Percentiles rank a stretch among this genome's conserved stretches.
Conservation (phyloP, 2,888 invertebrate species). For the Ochropacha duplaris region DNA sequence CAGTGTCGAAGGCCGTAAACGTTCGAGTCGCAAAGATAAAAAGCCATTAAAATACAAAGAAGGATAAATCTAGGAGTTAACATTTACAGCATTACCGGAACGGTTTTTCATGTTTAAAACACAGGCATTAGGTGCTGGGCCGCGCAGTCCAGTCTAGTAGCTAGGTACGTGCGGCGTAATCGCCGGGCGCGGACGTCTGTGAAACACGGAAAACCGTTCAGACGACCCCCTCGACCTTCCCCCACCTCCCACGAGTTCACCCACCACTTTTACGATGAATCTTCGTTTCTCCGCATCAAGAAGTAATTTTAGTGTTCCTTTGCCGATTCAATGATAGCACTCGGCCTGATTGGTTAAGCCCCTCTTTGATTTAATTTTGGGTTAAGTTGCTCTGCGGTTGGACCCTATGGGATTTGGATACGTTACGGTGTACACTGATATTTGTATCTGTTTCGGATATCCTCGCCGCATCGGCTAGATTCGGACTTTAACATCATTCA, state of each 20-base stretch:
- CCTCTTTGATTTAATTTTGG: constrained; percentile 83
- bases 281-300: constrained; percentile 83
- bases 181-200: constrained; percentile 73
- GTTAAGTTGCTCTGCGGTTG: constrained; percentile 77
- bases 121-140: constrained; percentile 70
- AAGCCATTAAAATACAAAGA: constrained; percentile 53
- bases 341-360: constrained; percentile 81
- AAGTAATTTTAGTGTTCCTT: constrained; percentile 83
- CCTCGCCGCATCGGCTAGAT: constrained; percentile 41
- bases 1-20: constrained; percentile 28
- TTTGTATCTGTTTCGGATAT: constrained; percentile 53
- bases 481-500: constrained; percentile 20
- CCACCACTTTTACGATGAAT: constrained; percentile 82
- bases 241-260: constrained; percentile 43
- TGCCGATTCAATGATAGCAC: constrained; percentile 83
- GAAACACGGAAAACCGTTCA: constrained; percentile 83
- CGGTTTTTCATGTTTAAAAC: constrained; percentile 80
- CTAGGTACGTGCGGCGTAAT: constrained; percentile 75
- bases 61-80: constrained; percentile 62
- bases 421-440: constrained; percentile 45
- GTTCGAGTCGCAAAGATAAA: constrained; percentile 37
- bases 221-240: constrained; percentile 56
- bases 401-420: constrained; percentile 68
- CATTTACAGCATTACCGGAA: constrained; percentile 78
- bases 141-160: constrained; percentile 57